Conservation (phyloP, 2,888 invertebrate species). For the Cataglyphis livida region DNA sequence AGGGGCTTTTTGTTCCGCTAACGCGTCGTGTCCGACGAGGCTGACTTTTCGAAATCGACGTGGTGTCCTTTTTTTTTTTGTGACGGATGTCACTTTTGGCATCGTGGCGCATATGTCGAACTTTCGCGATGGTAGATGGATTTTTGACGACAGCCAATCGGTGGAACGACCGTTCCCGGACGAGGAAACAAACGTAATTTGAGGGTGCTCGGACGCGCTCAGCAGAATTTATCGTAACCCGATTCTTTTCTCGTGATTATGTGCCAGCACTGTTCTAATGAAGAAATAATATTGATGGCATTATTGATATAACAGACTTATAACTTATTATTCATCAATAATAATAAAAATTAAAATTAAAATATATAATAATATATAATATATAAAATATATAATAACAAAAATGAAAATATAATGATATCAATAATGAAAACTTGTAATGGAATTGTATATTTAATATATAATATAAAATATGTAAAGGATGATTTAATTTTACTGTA, state of each 20-base stretch:
- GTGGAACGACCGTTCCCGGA: background rate
- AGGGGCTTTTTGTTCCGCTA: constrained; percentile 29
- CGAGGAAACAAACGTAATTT: constrained; percentile 32
- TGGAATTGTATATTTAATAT: background rate
- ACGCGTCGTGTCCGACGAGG: constrained; percentile 8
- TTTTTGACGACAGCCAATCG: constrained; percentile 37
- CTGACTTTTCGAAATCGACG: constrained; percentile 34
- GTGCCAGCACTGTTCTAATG: background rate
- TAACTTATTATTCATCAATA: background rate
- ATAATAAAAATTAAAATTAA: too few species aligned
- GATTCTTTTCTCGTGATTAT: background rate
- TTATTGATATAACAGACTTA: background rate
- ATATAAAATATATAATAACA: too few species aligned
- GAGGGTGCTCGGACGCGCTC: background rate
- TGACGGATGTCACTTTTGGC: constrained; percentile 13
- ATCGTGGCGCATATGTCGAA: constrained; percentile 2
- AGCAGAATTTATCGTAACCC: background rate
- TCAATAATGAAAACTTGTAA: background rate
- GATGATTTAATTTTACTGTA: background rate
- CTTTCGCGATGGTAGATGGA: constrained; percentile 13
- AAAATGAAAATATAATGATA: background rate
- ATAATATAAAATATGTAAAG: background rate
- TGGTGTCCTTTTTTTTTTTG: constrained; percentile 10
- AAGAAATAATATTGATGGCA: background rate
- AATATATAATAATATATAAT: too few species aligned